Conservation (phyloP, 2,888 invertebrate species). For the Trissolcus japonicus region DNA sequence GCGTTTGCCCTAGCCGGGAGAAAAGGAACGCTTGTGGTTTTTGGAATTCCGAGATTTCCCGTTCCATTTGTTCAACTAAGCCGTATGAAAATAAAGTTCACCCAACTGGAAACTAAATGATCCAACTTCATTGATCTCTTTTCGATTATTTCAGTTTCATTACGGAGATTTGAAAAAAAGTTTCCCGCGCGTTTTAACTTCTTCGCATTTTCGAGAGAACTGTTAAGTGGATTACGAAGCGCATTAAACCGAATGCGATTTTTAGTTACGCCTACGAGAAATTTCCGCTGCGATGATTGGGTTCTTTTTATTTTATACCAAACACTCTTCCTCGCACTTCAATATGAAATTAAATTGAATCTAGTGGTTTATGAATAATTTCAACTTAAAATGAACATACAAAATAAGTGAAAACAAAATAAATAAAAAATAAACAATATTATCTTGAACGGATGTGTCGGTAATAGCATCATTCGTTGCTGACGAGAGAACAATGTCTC, state of each 20-base stretch:
- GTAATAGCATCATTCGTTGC: slow-evolving; percentile 50
- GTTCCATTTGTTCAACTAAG: slow-evolving; percentile 31
- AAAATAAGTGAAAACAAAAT: slow-evolving; percentile 13
- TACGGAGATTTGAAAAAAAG: slow-evolving; percentile 15
- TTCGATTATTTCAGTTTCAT: slow-evolving; percentile 48
- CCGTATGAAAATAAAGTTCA: slow-evolving; percentile 45
- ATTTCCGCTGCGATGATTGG: neutral
- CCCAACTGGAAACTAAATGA: slow-evolving; percentile 26
- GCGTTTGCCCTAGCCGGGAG: slow-evolving; percentile 54
- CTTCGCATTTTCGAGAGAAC: slow-evolving; percentile 2
- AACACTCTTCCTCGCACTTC: neutral
- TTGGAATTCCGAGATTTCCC: slow-evolving; percentile 14
- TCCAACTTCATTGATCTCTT: slow-evolving; percentile 36
- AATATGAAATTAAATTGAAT: neutral
- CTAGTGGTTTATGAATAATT: no score
- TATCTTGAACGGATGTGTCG: slow-evolving; percentile 36
- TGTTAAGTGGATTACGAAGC: slow-evolving; percentile 22
- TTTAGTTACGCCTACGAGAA: slow-evolving; percentile 2
- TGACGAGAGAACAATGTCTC: slow-evolving; percentile 65
- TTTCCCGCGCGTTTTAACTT: slow-evolving; percentile 7
- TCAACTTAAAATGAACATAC: neutral
- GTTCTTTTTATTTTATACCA: neutral
- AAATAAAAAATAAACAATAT: slow-evolving; percentile 8
- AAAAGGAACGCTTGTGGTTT: slow-evolving; percentile 54
- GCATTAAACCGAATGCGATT: slow-evolving; percentile 13